Conservation (phyloP, 2,888 invertebrate species). For the Carpatolechia fugitivella region DNA sequence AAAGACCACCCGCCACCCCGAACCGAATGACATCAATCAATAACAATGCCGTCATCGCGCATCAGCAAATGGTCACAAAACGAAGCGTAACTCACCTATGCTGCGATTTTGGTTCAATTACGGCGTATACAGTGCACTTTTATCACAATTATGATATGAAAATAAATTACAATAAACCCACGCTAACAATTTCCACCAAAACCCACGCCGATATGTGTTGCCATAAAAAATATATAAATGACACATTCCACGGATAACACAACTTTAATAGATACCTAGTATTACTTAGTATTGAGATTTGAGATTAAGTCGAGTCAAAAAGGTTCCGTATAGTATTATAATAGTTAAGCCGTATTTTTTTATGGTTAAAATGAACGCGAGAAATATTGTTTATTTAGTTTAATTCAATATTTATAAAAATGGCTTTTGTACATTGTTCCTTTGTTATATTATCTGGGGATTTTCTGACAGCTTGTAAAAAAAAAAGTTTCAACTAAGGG, state of each 20-base stretch:
- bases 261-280: no score
- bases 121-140: slow-evolving; percentile 27
- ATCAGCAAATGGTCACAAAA: slow-evolving; percentile 20
- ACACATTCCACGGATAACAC: neutral
- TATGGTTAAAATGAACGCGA: no score
- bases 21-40: slow-evolving; percentile 59
- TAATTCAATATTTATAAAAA: no score
- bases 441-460: no score
- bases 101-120: slow-evolving; percentile 29
- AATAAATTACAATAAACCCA: slow-evolving; percentile 57
- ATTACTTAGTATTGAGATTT: no score
- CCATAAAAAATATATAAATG: slow-evolving; percentile 33
- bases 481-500: no score
- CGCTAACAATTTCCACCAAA: slow-evolving; percentile 60
- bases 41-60: slow-evolving; percentile 45
- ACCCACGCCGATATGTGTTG: slow-evolving; percentile 74
- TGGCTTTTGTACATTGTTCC: no score
- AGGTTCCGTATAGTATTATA: no score
- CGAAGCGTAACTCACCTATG: slow-evolving; percentile 49
- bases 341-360: no score
- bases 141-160: slow-evolving; percentile 32
- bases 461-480: no score
- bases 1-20: slow-evolving; percentile 57
- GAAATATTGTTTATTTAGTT: no score
- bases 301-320: no score